Evolutionary conservation across 1,140 invertebrate species (phyloP).

Genomic region (Cardiocondyla obscurior): DNA sequence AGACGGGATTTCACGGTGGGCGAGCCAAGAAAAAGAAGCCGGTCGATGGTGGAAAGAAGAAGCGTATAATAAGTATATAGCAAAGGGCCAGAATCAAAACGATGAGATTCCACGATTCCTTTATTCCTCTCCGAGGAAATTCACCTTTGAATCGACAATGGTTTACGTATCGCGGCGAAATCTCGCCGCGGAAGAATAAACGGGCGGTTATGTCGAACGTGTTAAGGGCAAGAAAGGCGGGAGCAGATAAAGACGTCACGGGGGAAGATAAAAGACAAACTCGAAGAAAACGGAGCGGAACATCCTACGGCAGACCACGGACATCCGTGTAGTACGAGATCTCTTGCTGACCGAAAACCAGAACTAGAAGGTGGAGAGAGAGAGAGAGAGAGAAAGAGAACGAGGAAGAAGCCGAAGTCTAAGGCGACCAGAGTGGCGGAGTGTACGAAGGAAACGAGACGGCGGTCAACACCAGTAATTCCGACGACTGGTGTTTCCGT

Average conservation of each 20-base stretch:
- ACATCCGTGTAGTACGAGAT: conserved; percentile 29
- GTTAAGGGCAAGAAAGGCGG: conserved; percentile 31
- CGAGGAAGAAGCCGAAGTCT: neutral
- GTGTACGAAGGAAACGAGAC: conserved; percentile 24
- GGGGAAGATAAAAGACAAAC: conserved; percentile 43
- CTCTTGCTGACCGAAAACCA: conserved; percentile 34
- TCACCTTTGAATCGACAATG: conserved; percentile 30
- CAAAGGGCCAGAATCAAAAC: conserved; percentile 17
- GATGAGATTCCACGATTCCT: conserved; percentile 27
- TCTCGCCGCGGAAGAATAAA: conserved; percentile 14
- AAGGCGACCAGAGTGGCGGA: conserved; percentile 22
- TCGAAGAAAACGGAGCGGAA: conserved; percentile 50
- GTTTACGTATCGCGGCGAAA: conserved; percentile 33
- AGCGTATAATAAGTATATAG: conserved; percentile 44
- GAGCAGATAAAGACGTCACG: conserved; percentile 28
- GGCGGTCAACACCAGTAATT: conserved; percentile 19
- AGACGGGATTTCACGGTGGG: conserved; percentile 37
- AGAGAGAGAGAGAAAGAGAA: too few species aligned
- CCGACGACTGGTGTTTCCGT: neutral
- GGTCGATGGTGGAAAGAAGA: neutral
- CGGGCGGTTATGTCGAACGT: conserved; percentile 33
- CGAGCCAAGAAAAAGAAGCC: neutral
- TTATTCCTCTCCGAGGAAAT: conserved; percentile 16
- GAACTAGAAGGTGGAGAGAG: conserved; percentile 15
- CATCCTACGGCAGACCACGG: conserved; percentile 20